A percentile compares a stretch with the other conserved stretches of the same genome.
Conservation (phyloP, 1,140 invertebrate species). For the Coenobita brevimanus region DNA sequence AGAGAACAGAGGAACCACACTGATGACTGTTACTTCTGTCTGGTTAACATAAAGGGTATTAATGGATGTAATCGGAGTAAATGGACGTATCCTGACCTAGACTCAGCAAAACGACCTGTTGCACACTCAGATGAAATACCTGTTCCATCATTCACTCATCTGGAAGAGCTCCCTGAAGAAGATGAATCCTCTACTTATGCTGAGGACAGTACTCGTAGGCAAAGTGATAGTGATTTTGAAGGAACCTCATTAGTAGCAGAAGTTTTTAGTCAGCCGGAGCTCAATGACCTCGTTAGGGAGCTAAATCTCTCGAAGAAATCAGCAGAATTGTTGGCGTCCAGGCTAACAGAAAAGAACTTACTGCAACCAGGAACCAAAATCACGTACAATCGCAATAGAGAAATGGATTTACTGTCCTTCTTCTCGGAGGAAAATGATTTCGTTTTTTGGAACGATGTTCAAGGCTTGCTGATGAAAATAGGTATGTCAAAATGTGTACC, state of each 20-base stretch:
- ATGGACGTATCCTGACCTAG: no score
- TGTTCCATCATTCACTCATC: no score
- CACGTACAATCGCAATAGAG: slow-evolving; percentile 18
- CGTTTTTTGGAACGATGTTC: neutral
- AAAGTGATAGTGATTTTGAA: slow-evolving; percentile 31
- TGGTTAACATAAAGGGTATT: no score
- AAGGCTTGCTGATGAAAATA: no score
- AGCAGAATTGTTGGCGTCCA: slow-evolving; percentile 21
- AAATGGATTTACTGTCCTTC: slow-evolving; percentile 27
- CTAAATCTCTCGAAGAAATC: no score
- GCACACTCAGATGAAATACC: no score
- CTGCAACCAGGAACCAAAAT: no score
- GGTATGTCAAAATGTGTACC: neutral
- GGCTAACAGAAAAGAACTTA: no score
- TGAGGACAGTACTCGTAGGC: slow-evolving; percentile 20
- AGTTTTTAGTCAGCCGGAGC: slow-evolving; percentile 9
- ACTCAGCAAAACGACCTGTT: no score
- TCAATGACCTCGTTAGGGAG: no score
- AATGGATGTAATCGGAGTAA: no score
- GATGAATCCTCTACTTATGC: neutral
- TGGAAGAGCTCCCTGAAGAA: no score
- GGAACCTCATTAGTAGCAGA: slow-evolving; percentile 13
- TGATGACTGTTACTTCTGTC: slow-evolving; percentile 39
- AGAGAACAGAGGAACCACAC: slow-evolving; percentile 38
- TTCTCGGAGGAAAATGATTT: slow-evolving; percentile 17